phyloP scores from a whole-genome alignment of 2,888 invertebrate genomes.

The Herminia tarsipennalis region DNA sequence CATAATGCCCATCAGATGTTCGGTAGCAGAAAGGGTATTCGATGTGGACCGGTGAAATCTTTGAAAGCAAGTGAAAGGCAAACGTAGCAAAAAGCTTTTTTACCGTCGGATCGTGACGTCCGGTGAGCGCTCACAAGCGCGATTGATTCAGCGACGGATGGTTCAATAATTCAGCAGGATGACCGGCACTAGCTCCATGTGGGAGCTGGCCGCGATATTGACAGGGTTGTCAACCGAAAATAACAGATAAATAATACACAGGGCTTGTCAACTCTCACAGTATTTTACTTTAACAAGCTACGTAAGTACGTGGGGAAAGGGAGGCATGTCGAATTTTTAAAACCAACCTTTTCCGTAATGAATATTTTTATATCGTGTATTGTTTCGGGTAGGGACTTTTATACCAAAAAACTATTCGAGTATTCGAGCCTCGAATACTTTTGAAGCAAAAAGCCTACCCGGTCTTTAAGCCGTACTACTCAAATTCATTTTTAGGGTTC shows the following conservation, averaged over 20 bases:
- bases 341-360: too few relatives aligned
- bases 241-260: slow-evolving; percentile 29
- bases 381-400: too few relatives aligned
- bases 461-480: too few relatives aligned
- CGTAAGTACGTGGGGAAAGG: too few relatives aligned
- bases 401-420: too few relatives aligned
- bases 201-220: slow-evolving; percentile 21
- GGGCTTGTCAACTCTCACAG: slow-evolving; percentile 11
- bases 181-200: slow-evolving; percentile 37
- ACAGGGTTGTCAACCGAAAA: slow-evolving; percentile 18
- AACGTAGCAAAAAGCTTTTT: slow-evolving; percentile 54
- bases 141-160: slow-evolving; percentile 61
- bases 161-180: slow-evolving; percentile 69
- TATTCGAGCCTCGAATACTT: too few relatives aligned
- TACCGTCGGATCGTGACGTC: slow-evolving; percentile 41
- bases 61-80: slow-evolving; percentile 39
- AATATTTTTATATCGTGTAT: too few relatives aligned
- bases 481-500: too few relatives aligned
- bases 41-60: slow-evolving; percentile 36
- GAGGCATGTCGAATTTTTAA: too few relatives aligned
- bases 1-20: slow-evolving; percentile 27
- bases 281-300: slow-evolving; percentile 12
- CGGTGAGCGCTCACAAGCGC: slow-evolving; percentile 41
- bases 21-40: slow-evolving; percentile 44
- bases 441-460: too few relatives aligned